Evolutionary conservation across 1,140 invertebrate species (phyloP), one percentile per base, ranked within the genome.

Genomic region (Melanaphis sacchari): DNA sequence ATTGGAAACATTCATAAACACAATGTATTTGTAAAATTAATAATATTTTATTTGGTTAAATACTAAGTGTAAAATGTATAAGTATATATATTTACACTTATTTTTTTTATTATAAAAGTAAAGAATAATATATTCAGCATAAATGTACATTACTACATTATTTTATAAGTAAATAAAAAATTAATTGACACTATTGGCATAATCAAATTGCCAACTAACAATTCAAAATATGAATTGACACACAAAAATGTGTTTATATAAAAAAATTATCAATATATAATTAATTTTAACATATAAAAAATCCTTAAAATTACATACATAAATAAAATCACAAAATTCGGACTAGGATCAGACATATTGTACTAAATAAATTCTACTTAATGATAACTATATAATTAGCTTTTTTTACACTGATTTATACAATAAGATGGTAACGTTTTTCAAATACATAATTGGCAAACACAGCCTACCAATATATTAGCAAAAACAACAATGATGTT

Each of bases 261-360:
- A 41, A 91, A 91, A 91, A 81, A 90, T 36, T 36, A 91, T 82
- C 7, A 38, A 40, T 82, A n/a, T 26, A 91, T 41, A 66, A 41
- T 76, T 59, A 40, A 59, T 41, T 41, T 38, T 90, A 91, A 90
- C 18, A 90, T 26, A 88, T 49, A 91, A 91, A 66, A 76, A 90
- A 90, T 38, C n/a, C 43, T 84, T 92, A 81, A 91, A 46, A 43
- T 90, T 66, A 91, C 22, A 91, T 46, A 2, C 52, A 93, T 54
- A 93, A 93, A 84, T 84, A 84, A 93, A 85, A 93, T 93, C 91
- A 93, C 91, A 93, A 93, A 92, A 84, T 93, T 93, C 91, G 46
- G 91, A 93, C 91, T 93, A 93, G 91, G 91, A 93, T 93, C 91
- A 93, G 91, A 54, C 81, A 82, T 84, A 93, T 52, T 52, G 66